Evolutionary conservation across 2,113 vertebrate genomes (phyloP).

Genomic region (Nibea albiflora): DNA sequence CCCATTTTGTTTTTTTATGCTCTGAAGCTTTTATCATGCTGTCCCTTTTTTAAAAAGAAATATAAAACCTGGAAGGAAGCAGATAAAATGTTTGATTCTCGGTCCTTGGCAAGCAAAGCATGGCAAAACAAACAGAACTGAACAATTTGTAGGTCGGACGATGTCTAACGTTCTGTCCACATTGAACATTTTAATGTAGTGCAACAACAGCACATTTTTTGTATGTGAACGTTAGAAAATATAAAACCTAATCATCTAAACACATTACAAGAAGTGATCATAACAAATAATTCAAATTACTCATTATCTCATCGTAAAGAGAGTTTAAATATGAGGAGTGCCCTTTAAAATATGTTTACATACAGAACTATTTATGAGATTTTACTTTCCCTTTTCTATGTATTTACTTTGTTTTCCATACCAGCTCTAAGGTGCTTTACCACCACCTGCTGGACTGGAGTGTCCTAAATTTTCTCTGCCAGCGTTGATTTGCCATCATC

Average conservation of each 20-base stretch:
- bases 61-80: conserved; percentile 18
- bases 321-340: too few relatives aligned
- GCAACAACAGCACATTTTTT: conserved; percentile 4
- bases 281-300: too few relatives aligned
- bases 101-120: not conserved
- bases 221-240: not conserved
- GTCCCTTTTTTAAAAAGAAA: conserved; percentile 16
- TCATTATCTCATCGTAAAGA: too few relatives aligned
- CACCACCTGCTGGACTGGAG: not conserved
- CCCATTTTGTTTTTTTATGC: conserved; percentile 26
- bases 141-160: not conserved
- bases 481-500: too few relatives aligned
- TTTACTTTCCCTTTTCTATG: too few relatives aligned
- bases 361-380: not conserved
- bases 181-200: not conserved
- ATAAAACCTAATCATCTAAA: too few relatives aligned
- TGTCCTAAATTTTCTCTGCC: not conserved
- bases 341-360: not conserved
- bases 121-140: not conserved
- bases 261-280: too few relatives aligned
- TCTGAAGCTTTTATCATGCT: conserved; percentile 35
- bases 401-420: too few relatives aligned
- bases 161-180: not conserved
- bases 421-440: not conserved
- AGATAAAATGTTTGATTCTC: conserved; percentile 35